Conservation (phyloP, 2,888 invertebrate genomes). For the Leucophenga montana region DNA sequence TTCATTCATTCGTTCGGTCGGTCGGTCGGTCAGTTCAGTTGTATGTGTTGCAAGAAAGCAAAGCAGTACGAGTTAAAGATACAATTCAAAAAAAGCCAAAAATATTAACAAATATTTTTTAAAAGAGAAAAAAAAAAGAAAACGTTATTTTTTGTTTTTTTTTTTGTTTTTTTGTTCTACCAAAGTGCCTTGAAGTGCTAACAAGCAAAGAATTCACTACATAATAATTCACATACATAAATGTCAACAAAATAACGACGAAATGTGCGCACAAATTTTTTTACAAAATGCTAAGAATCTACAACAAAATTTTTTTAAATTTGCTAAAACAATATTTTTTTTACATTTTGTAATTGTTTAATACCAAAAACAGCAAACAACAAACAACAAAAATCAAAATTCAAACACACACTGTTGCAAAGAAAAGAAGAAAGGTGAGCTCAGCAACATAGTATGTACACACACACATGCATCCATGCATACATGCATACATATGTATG, state of each 20-base stretch:
- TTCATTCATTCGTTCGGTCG: slow-evolving; percentile 45
- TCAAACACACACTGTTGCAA: slow-evolving; percentile 20
- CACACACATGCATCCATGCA: no score
- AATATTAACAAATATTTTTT: background rate
- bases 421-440: slow-evolving; percentile 38
- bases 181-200: background rate
- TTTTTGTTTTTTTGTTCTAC: background rate
- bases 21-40: slow-evolving; percentile 54
- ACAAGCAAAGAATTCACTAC: no score
- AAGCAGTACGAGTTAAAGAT: slow-evolving; percentile 17
- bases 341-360: slow-evolving; percentile 4
- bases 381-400: slow-evolving; percentile 23
- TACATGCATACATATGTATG: no score
- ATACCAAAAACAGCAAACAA: slow-evolving; percentile 10
- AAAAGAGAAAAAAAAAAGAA: slow-evolving; percentile 33
- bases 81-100: slow-evolving; percentile 35
- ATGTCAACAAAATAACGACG: no score
- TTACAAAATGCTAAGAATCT: slow-evolving; percentile 32
- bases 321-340: slow-evolving; percentile 20
- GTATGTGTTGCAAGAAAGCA: slow-evolving; percentile 31
- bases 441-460: slow-evolving; percentile 23
- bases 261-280: slow-evolving; percentile 15
- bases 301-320: slow-evolving; percentile 29
- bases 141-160: slow-evolving; percentile 1
- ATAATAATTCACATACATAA: no score